These are phyloP conservation scores for Cabera pusaria DNA, from an alignment of 2,888 invertebrate genomes.

Conservation along the genomic window DNA sequence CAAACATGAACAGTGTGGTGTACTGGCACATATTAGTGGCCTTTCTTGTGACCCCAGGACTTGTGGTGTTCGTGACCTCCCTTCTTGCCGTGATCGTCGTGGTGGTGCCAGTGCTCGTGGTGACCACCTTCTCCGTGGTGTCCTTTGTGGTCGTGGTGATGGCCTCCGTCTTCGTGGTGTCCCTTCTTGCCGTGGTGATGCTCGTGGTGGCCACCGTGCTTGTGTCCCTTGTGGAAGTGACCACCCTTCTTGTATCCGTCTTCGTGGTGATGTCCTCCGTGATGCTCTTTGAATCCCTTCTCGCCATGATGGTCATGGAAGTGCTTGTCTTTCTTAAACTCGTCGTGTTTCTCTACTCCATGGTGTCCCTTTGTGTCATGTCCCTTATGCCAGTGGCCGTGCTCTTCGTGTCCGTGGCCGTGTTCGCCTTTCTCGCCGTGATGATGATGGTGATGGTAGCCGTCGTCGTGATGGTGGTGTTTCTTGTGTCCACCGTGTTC, in stretches of 20 bases:
- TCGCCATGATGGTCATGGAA: slow-evolving; percentile 93
- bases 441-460: slow-evolving; percentile 85
- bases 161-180: slow-evolving; percentile 89
- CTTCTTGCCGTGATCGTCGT: slow-evolving; percentile 89
- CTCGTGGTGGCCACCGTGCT: slow-evolving; percentile 89
- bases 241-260: slow-evolving; percentile 91
- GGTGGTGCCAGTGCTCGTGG: slow-evolving; percentile 88
- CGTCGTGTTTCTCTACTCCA: slow-evolving; percentile 91
- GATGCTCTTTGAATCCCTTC: slow-evolving; percentile 89
- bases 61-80: slow-evolving; percentile 91
- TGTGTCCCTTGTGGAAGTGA: slow-evolving; percentile 90
- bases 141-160: slow-evolving; percentile 90
- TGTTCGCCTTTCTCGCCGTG: slow-evolving; percentile 86
- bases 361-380: slow-evolving; percentile 93
- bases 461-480: slow-evolving; percentile 85
- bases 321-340: slow-evolving; percentile 93
- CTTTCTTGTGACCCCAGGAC: slow-evolving; percentile 87
- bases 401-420: slow-evolving; percentile 77
- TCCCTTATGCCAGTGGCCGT: slow-evolving; percentile 90
- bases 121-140: slow-evolving; percentile 91
- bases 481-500: slow-evolving; percentile 86
- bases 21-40: slow-evolving; percentile 53
- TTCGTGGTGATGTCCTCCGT: slow-evolving; percentile 90
- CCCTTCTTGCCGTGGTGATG: slow-evolving; percentile 91
- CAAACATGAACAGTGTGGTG: slow-evolving; percentile 56